Evolutionary conservation across 37 sponge, comb jelly and placozoan species (phyloP), one percentile per base, ranked within the genome.

Genomic region (Tethya wilhelma): DNA sequence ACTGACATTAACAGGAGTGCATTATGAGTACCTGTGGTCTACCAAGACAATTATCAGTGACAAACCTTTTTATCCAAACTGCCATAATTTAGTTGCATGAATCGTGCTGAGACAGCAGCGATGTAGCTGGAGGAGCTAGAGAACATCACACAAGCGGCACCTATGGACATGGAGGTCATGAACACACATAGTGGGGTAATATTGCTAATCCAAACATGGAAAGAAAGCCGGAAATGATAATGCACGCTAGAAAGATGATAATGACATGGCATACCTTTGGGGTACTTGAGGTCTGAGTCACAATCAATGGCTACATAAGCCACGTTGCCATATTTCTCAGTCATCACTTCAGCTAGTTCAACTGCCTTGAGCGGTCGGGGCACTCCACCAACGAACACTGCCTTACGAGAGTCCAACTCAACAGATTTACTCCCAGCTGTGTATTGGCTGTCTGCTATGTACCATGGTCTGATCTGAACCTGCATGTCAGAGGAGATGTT

Each of bases 361-460:
- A 57, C 45, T 19, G 93, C 88, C 42, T 90, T 86, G 41, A 96
- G 86, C n/a, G 97, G 93, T 8, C 97, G 89, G 36, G 97, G 97
- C 38, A 96, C 93, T 19, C 97, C 97, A 59, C 97, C 97, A 44
- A 96, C 97, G 77, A 96, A 96, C 9, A 96, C 89, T 33, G 97
- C 89, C 69, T 84, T 96, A 14, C 93, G 90, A 44, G 86, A 79
- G 42, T 96, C 91, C 23, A 89, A 17, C 2, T 74, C 40, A 12
- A 82, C 49, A 33, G 80, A 46, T 30, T 43, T 67, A 58, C 38
- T 40, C 31, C 81, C 86, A 58, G 75, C 75, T 8, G 75, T 37
- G 63, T 81, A 86, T 42, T 89, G 79, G 58, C 93, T 90, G 67
- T 96, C 97, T n/a, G 91, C 39, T 0, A 92, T 87, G 33, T 81